A percentile compares a stretch with the other conserved stretches of the same genome.
phyloP scores from a whole-genome alignment of 2,113 vertebrate species.

The Myrmecobius fasciatus region DNA sequence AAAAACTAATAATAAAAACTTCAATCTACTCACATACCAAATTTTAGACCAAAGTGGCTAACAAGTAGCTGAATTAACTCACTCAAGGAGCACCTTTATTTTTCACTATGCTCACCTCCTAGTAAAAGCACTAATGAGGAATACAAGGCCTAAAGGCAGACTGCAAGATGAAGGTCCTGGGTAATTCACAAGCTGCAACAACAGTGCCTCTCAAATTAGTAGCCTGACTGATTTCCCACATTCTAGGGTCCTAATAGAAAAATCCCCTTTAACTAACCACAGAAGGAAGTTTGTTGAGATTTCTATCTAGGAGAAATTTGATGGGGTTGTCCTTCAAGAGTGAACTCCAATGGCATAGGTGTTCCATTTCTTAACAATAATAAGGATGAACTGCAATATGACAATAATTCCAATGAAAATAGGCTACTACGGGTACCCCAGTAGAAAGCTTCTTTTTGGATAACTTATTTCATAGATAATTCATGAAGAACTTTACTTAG shows the following conservation, averaged over 20 bases:
- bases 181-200: not conserved
- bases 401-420: not conserved
- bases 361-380: slow-evolving; percentile 21
- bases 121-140: not conserved
- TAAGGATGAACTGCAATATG: not conserved
- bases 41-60: slow-evolving; percentile 49
- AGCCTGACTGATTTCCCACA: not conserved
- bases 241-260: not conserved
- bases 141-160: not conserved
- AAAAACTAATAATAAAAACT: slow-evolving; percentile 51
- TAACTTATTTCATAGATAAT: not conserved
- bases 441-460: not conserved
- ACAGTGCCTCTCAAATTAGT: not conserved
- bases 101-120: slow-evolving; percentile 17
- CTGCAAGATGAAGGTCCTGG: not conserved
- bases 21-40: slow-evolving; percentile 61
- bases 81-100: not conserved
- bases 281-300: slow-evolving; percentile 8
- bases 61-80: slow-evolving; percentile 33
- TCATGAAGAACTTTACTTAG: not conserved
- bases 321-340: not conserved
- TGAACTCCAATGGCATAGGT: not conserved
- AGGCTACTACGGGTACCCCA: not conserved
- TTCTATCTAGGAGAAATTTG: not conserved
- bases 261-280: not conserved